Evolutionary conservation across 1,140 invertebrate species (phyloP).

Genomic region (Eubasilissa regina): DNA sequence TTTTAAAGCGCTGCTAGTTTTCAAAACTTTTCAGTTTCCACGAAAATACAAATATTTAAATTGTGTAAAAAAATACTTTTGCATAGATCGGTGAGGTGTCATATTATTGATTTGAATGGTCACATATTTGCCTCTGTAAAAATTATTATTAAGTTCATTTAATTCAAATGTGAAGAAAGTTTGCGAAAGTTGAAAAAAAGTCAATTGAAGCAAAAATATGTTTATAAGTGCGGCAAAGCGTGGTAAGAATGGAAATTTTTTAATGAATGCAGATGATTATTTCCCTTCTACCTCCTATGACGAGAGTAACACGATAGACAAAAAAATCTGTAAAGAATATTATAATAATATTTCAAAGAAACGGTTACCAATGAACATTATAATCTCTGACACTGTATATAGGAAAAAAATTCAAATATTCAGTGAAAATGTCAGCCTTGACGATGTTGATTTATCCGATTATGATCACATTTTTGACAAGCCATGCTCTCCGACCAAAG

Average conservation of each 20-base stretch:
- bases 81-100: too few species aligned
- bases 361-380: background rate
- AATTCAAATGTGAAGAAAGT: too few species aligned
- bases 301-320: background rate
- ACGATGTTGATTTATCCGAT: background rate
- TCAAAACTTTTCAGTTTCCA: too few species aligned
- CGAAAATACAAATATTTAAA: too few species aligned
- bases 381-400: background rate
- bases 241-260: background rate
- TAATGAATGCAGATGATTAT: background rate
- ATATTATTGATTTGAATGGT: too few species aligned
- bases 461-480: conserved; percentile 16
- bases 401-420: background rate
- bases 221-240: background rate
- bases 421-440: background rate
- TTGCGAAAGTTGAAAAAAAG: too few species aligned
- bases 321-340: background rate
- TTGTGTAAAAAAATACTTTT: too few species aligned
- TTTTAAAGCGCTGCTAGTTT: too few species aligned
- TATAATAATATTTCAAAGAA: background rate
- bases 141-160: too few species aligned
- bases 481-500: background rate
- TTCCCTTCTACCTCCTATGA: background rate
- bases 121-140: too few species aligned
- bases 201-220: too few species aligned